Percentiles rank a stretch among this genome's conserved stretches.
Conservation (phyloP, 2,797 vertebrate species). For the Xenops minutus region DNA sequence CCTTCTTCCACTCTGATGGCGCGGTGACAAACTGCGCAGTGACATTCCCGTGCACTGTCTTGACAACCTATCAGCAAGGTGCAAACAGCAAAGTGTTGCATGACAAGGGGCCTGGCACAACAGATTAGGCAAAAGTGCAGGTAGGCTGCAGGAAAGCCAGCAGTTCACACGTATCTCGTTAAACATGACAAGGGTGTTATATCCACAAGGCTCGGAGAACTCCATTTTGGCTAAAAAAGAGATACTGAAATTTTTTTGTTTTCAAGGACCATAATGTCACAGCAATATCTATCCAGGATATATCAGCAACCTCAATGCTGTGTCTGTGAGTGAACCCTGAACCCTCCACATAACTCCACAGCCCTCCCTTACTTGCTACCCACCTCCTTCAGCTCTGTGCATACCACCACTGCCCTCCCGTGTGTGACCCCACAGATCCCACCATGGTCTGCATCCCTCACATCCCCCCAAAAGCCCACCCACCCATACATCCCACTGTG, state of each 20-base stretch:
- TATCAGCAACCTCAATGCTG: not conserved
- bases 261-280: not conserved
- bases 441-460: not conserved
- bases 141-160: slow-evolving; percentile 16
- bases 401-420: rapidly evolving
- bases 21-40: rapidly evolving
- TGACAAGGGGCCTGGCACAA: not conserved
- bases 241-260: not conserved
- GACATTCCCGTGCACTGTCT: not conserved
- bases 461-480: not conserved
- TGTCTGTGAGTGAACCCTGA: not conserved
- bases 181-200: slow-evolving; percentile 7
- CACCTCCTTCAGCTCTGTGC: not conserved
- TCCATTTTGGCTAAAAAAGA: not conserved
- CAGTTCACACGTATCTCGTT: not conserved
- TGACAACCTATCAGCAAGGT: slow-evolving; percentile 44
- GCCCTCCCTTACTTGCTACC: not conserved
- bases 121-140: not conserved
- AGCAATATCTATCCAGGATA: not conserved
- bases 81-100: slow-evolving; percentile 15
- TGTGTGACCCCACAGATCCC: not conserved
- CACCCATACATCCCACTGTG: not conserved
- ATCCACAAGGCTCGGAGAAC: not conserved
- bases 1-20: not conserved
- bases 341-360: not conserved